Evolutionary conservation across 2,113 vertebrate species (phyloP), one percentile per base, ranked within the genome.

Genomic region (Ochotona princeps): DNA sequence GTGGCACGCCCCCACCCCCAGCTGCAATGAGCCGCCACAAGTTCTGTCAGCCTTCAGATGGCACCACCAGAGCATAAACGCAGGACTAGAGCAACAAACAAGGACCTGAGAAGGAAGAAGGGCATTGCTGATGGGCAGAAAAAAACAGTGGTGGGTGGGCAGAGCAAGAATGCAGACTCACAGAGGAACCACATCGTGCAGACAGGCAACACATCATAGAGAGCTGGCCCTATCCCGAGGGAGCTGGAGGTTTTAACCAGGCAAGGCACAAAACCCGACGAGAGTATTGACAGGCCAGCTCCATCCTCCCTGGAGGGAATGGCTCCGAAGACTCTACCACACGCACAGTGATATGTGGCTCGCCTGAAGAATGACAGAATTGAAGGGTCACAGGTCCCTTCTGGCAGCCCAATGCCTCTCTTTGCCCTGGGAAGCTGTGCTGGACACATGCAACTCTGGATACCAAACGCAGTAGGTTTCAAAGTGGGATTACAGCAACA

Each of bases 51-150:
- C 1, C 28, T 49, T 35, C 23, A 38, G 35, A 1, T n/a, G 10
- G 10, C 28, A 76, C 1, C 32, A 10, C 65, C 66, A 18, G n/a
- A 13, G 38, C 23, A 25, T 2, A 1, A 4, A 63, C 23, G 87
- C 26, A 83, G 5, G 38, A 26, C 13, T 51, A 84, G 14, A 72
- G 25, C 47, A 20, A 0, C n/a, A 66, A 72, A 8, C 21, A 72
- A 78, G 20, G 12, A 54, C 84, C 61, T 63, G 57, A 84, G 92
- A 44, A n/a, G 78, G 28, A 88, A 87, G 74, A 7, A 54, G 89
- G 21, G 28, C 12, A 8, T 8, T 8, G 1, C 21, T 76, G 35
- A 2, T 21, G 1, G 0, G 70, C 32, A 74, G 35, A 90, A 93
- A 81, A 84, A 49, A 65, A n/a, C 83, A 63, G 86, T 30, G 5